A percentile compares a stretch with the other conserved stretches of the same genome.
phyloP scores from a whole-genome alignment of 2,888 invertebrate species.

The Cheiracanthium punctorium region DNA sequence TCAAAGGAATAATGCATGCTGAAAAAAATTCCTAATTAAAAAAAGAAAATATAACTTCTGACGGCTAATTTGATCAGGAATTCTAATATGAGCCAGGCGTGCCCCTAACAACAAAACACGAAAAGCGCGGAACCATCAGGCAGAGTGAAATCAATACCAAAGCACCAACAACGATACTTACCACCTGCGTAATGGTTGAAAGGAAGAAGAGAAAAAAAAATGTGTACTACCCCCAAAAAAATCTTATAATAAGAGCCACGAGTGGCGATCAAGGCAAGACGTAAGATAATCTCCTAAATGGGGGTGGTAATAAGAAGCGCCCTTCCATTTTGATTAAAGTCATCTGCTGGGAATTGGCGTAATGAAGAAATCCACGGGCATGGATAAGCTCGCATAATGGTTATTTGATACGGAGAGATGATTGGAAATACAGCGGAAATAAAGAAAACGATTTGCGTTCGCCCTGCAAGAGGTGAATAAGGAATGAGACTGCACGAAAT shows the following conservation, averaged over 20 bases:
- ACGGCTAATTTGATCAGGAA: too few species aligned
- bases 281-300: conserved; percentile 23
- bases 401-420: conserved; percentile 1
- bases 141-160: conserved; percentile 23
- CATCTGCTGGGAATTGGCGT: conserved; percentile 31
- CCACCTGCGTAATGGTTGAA: conserved; percentile 33
- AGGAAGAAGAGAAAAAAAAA: neutral
- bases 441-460: neutral
- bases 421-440: neutral
- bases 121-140: neutral
- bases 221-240: neutral
- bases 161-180: neutral
- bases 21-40: too few species aligned
- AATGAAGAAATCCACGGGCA: conserved; percentile 13
- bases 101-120: neutral
- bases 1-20: too few species aligned
- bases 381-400: neutral
- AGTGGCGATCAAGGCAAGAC: neutral
- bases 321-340: conserved; percentile 29
- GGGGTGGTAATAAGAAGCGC: conserved; percentile 31
- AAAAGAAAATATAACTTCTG: too few species aligned
- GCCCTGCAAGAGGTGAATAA: neutral
- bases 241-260: conserved; percentile 5
- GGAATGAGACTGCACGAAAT: neutral
- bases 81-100: too few species aligned